These are phyloP conservation scores for Casuarius casuarius DNA, from an alignment of 2,113 vertebrate genomes.

Conservation along the genomic window DNA sequence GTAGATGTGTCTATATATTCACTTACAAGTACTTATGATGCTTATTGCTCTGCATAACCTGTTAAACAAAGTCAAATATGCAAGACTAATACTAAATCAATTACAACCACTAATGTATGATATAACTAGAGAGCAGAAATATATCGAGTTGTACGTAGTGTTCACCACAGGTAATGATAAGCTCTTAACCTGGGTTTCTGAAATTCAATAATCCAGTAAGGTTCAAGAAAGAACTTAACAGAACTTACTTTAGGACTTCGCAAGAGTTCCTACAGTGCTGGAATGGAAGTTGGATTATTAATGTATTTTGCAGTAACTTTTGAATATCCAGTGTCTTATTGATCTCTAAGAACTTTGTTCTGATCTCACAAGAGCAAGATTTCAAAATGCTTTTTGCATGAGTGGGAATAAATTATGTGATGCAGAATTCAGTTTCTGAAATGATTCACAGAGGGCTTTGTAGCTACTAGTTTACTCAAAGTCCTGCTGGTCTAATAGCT, in stretches of 20 bases:
- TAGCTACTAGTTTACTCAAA: neutral
- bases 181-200: neutral
- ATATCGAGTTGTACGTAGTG: neutral
- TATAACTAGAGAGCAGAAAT: neutral
- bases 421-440: neutral
- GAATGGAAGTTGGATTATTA: neutral
- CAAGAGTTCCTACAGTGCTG: neutral
- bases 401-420: neutral
- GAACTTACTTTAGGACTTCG: neutral
- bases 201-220: neutral
- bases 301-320: neutral
- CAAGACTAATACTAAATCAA: constrained; percentile 42
- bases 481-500: neutral
- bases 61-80: constrained; percentile 33
- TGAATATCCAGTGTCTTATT: neutral
- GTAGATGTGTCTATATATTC: neutral
- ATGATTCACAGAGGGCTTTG: neutral
- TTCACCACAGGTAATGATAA: neutral
- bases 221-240: neutral
- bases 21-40: neutral
- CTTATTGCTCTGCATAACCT: neutral
- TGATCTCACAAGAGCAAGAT: neutral
- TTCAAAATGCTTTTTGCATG: neutral
- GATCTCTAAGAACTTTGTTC: neutral
- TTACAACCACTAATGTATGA: constrained; percentile 13